Evolutionary conservation across 2,888 invertebrate species (phyloP).

Genomic region (Polydrusus cervinus): DNA sequence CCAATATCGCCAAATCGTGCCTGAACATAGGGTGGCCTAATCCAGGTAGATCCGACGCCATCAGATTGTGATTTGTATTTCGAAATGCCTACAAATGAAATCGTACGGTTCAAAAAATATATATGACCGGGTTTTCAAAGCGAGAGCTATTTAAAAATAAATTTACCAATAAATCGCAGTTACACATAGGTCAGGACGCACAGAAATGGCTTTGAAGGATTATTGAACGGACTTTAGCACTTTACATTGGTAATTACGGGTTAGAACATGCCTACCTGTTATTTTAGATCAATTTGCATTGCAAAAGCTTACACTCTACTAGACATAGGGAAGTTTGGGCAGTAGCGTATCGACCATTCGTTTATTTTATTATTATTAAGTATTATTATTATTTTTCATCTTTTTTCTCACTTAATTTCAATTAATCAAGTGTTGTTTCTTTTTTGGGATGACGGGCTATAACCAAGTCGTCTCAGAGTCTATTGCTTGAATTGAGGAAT

Average conservation of each 20-base stretch:
- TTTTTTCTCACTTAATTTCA: too few species aligned
- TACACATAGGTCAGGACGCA: constrained; percentile 45
- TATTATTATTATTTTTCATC: too few species aligned
- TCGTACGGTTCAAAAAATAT: constrained; percentile 50
- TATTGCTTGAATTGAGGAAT: too few species aligned
- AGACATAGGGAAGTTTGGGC: too few species aligned
- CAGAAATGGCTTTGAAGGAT: constrained; percentile 32
- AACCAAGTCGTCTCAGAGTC: too few species aligned
- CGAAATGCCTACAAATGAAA: constrained; percentile 65
- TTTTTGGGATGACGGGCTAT: too few species aligned
- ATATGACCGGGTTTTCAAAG: constrained; percentile 39
- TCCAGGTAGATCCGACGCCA: constrained; percentile 67
- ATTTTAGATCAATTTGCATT: neutral
- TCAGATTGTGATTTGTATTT: constrained; percentile 69
- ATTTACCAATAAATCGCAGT: constrained; percentile 49
- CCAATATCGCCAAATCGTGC: constrained; percentile 56
- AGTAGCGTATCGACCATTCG: too few species aligned
- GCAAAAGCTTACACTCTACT: neutral
- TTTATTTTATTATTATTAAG: too few species aligned
- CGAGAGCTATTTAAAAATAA: constrained; percentile 44
- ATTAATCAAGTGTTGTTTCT: too few species aligned
- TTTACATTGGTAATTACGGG: constrained; percentile 25
- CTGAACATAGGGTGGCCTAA: constrained; percentile 62
- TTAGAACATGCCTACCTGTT: constrained; percentile 11
- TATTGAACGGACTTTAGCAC: constrained; percentile 29